A percentile compares a stretch with the other conserved stretches of the same genome.
These are phyloP conservation scores for Pemphigus obesinymphae DNA, from an alignment of 1,140 invertebrate genomes.

Conservation along the genomic window DNA sequence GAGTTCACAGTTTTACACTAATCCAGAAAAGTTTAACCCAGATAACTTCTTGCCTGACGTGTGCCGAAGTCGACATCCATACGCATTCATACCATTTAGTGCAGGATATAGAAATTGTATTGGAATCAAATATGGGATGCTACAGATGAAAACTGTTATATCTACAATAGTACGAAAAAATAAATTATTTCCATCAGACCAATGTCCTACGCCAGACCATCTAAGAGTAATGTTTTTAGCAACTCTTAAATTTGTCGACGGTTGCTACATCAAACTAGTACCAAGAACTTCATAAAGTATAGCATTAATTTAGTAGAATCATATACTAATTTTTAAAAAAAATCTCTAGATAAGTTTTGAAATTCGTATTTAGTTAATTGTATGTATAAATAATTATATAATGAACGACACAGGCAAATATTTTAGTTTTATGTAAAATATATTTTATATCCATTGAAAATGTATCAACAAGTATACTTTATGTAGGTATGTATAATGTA, in stretches of 20 bases:
- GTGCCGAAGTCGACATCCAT: constrained; percentile 52
- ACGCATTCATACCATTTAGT: constrained; percentile 58
- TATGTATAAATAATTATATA: too few species aligned
- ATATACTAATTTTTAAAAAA: too few species aligned
- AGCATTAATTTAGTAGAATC: too few species aligned
- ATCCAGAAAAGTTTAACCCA: constrained; percentile 48
- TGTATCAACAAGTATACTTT: too few species aligned
- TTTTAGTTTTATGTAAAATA: too few species aligned
- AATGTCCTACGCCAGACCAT: not conserved
- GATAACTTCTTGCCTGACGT: constrained; percentile 58
- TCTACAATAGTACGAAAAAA: constrained; percentile 51
- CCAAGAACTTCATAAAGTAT: not conserved
- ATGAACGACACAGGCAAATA: too few species aligned
- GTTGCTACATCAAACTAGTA: constrained; percentile 7
- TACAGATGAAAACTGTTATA: constrained; percentile 55
- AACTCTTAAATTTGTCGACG: constrained; percentile 18
- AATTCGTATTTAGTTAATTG: too few species aligned
- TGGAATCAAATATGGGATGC: constrained; percentile 52
- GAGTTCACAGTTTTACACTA: constrained; percentile 54
- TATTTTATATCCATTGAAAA: too few species aligned
- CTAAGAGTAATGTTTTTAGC: not conserved
- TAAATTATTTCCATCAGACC: constrained; percentile 8
- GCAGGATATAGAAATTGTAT: constrained; percentile 59
- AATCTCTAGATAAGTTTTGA: too few species aligned
- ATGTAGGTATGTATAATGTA: too few species aligned